Evolutionary conservation across 92 coral and sea anemone genomes (phyloP), one percentile per base, ranked within the genome.

Genomic region (Bergia sp.): DNA sequence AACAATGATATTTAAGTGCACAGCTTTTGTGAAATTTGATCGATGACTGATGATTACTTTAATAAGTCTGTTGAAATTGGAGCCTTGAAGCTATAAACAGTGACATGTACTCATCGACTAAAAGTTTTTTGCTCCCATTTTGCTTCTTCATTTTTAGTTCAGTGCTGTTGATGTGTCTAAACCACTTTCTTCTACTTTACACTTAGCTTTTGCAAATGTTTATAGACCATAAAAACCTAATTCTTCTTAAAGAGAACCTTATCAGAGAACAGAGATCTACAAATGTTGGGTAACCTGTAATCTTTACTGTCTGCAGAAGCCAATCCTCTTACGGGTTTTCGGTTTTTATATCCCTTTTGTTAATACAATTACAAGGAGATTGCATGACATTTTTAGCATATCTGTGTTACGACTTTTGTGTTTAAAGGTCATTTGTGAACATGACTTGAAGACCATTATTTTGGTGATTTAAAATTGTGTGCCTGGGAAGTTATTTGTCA

Each of bases 351-450:
- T 43, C 45, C 49, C 72, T 61, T 41, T 81, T 81, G 74, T 61
- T 81, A 81, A 81, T 81, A 61, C 43, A 61, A 81, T 81, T 81
- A 81, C 42, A 38, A 45, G 23, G 74, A 81, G 85, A 91, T 92
- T 82, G 92, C 96, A 92, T 92, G 96, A 89, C 95, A 94, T 94
- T 88, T 76, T 88, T 86, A 21, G 73, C 86, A 94, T 94, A 82
- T 93, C 92, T 90, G 76, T 76, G 92, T 90, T 90, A 82, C 88
- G 88, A 50, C 74, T 41, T 94, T 73, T 76, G 85, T 37, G 88
- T 81, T 91, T 90, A 89, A 92, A 91, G 92, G 93, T 89, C 73
- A 81, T 73, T 6, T 58, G 37, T 16, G 42, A 81, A 61, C 66
- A 81, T 61, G 85, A 53, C 47, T 37, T 41, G 72, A 79, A 42